phyloP scores from a whole-genome alignment of 2,113 vertebrate species.

The Rhynchopsitta pachyrhyncha region DNA sequence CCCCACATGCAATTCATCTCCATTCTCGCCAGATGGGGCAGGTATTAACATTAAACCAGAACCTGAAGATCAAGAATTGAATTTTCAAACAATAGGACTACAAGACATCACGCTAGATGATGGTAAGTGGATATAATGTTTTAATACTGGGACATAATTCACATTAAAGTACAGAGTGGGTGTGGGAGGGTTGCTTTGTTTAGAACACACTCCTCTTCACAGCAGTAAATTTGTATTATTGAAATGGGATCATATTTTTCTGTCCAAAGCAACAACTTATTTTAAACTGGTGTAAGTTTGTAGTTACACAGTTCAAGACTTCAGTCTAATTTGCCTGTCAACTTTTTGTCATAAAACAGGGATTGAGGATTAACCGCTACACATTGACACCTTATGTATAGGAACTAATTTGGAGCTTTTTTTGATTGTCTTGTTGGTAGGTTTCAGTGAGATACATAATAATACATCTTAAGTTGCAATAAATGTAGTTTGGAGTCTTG shows the following conservation, averaged over 20 bases:
- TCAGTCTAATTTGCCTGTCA: neutral
- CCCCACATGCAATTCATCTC: slow-evolving; percentile 79
- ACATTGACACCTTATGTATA: neutral
- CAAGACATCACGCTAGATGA: slow-evolving; percentile 99
- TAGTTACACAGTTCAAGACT: neutral
- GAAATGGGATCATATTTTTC: neutral
- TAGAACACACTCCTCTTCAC: neutral
- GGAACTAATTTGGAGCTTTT: neutral
- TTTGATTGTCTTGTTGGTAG: neutral
- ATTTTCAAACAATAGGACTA: slow-evolving; percentile 92
- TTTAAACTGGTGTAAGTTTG: neutral
- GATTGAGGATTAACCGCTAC: neutral
- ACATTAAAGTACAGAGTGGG: neutral
- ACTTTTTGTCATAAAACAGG: neutral
- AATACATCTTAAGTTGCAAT: neutral
- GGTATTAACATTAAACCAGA: slow-evolving; percentile 90
- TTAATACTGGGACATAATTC: neutral
- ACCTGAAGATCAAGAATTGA: slow-evolving; percentile 89
- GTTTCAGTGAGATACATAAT: neutral
- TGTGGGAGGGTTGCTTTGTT: neutral
- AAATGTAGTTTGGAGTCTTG: neutral
- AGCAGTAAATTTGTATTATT: neutral
- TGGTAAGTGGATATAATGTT: slow-evolving; percentile 78
- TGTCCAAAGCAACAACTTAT: neutral
- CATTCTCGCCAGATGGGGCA: slow-evolving; percentile 83